A percentile compares a stretch with the other conserved stretches of the same genome.
These are phyloP conservation scores for Paraescarpia echinospica DNA, from an alignment of 1,140 invertebrate species.

Conservation along the genomic window DNA sequence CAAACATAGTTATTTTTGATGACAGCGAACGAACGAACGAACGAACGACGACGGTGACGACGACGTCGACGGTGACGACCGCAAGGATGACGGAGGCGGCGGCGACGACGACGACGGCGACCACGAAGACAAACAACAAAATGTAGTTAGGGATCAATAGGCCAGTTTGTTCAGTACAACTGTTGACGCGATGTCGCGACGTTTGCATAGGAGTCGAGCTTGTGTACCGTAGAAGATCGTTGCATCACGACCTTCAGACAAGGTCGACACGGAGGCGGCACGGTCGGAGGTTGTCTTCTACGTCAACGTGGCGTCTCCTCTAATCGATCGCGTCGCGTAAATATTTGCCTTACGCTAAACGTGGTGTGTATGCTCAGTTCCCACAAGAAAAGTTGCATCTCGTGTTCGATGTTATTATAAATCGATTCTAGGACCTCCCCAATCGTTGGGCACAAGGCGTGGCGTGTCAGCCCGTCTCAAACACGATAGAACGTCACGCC, in stretches of 20 bases:
- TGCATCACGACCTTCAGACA: background rate
- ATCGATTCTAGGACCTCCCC: background rate
- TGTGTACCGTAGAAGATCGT: background rate
- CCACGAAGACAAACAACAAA: background rate
- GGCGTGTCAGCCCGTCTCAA: background rate
- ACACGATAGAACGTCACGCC: background rate
- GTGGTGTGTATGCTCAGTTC: background rate
- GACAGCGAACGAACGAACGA: background rate
- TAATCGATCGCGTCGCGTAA: background rate
- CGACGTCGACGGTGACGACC: background rate
- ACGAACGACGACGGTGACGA: background rate
- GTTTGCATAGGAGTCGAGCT: background rate
- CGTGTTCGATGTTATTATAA: background rate
- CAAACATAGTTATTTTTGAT: too few relatives aligned
- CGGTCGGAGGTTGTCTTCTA: background rate
- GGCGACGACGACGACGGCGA: background rate
- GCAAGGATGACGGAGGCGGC: too few relatives aligned
- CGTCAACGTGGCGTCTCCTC: background rate
- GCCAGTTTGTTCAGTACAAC: background rate
- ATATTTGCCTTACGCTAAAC: background rate
- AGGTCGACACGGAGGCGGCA: background rate
- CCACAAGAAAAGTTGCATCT: background rate
- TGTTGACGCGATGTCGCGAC: background rate
- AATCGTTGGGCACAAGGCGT: background rate
- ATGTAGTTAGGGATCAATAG: background rate